phyloP scores from a whole-genome alignment of 2,797 vertebrate genomes.

The Vultur gryphus region DNA sequence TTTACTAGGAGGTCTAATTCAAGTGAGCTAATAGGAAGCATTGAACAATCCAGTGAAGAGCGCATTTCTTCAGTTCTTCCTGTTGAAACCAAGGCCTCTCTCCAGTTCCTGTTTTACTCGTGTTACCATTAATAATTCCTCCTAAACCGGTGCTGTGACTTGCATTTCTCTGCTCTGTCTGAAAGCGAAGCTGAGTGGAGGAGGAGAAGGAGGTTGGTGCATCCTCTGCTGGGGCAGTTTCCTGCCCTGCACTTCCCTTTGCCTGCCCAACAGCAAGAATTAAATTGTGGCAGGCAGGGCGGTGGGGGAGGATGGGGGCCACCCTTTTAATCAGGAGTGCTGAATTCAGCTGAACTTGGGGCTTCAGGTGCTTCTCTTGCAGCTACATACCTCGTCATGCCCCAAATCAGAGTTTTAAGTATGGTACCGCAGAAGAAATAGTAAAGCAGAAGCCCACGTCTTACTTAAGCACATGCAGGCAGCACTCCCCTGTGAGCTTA shows the following conservation, averaged over 20 bases:
- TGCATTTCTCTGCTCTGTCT: not conserved
- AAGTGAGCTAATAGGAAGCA: constrained; percentile 13
- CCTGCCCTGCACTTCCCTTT: not conserved
- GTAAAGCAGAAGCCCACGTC: not conserved
- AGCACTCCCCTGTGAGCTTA: not conserved
- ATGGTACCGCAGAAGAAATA: not conserved
- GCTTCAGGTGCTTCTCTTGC: not conserved
- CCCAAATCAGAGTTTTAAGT: not conserved
- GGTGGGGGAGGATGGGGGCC: not conserved
- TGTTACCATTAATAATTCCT: constrained; percentile 5
- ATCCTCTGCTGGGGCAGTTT: not conserved
- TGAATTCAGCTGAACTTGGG: not conserved
- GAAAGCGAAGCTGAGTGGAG: not conserved
- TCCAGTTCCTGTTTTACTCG: constrained; percentile 31
- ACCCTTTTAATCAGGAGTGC: not conserved
- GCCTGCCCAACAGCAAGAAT: not conserved
- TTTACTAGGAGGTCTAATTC: constrained; percentile 6
- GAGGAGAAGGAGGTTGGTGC: not conserved
- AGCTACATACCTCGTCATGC: accelerated
- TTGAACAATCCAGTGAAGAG: constrained; percentile 33
- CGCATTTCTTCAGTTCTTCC: constrained; percentile 18
- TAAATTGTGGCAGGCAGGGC: accelerated
- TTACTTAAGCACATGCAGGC: not conserved
- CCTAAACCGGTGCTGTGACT: not conserved
- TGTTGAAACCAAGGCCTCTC: constrained; percentile 36